Conservation (phyloP, 2,797 vertebrate genomes). For the Morelia viridis region DNA sequence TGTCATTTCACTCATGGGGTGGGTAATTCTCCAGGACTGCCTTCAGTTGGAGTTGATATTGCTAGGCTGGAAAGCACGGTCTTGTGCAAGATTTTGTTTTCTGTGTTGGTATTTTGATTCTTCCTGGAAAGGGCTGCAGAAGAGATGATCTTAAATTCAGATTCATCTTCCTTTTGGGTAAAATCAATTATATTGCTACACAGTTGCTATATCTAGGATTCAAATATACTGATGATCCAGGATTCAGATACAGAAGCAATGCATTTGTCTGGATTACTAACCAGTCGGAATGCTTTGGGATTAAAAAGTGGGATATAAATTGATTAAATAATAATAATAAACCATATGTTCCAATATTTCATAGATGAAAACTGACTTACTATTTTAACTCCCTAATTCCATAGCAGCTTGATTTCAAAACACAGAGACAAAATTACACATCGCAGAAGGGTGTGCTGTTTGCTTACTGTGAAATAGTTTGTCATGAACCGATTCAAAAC, state of each 20-base stretch:
- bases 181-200: background rate
- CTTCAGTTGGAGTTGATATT: background rate
- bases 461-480: background rate
- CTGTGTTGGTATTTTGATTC: background rate
- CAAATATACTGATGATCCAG: background rate
- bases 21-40: background rate
- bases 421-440: background rate
- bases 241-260: background rate
- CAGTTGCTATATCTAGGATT: background rate
- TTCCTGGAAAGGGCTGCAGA: background rate
- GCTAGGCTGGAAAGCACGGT: background rate
- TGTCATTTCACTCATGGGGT: too few species aligned
- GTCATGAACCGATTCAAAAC: background rate
- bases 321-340: background rate
- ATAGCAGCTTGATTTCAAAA: background rate
- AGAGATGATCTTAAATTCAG: background rate
- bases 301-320: background rate
- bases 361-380: background rate
- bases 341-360: background rate
- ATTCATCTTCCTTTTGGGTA: background rate
- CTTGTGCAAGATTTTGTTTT: background rate
- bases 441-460: background rate
- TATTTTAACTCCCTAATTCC: background rate
- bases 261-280: background rate
- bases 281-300: background rate